Conservation (phyloP, 2,888 invertebrate species). For the Cerastis rubricosa region DNA sequence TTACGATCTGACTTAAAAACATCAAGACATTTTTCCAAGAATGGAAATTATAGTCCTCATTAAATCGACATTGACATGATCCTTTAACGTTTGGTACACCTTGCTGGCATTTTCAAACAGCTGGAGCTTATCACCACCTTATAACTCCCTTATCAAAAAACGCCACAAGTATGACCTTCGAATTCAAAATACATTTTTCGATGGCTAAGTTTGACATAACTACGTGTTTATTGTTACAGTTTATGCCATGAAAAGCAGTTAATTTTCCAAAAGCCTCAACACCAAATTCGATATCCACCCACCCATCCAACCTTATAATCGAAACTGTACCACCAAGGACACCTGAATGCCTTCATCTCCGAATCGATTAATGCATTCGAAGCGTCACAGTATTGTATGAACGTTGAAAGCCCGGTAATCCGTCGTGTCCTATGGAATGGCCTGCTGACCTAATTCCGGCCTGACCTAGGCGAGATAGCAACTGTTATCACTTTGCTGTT, state of each 20-base stretch:
- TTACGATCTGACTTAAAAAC: neutral
- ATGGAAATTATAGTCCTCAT: neutral
- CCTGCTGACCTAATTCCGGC: slow-evolving; percentile 58
- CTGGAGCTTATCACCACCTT: neutral
- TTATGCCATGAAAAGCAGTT: neutral
- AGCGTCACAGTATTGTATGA: slow-evolving; percentile 42
- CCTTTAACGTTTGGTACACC: neutral
- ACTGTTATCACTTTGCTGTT: slow-evolving; percentile 48
- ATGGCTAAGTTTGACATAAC: neutral
- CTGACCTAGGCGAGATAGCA: slow-evolving; percentile 55
- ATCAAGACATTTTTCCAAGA: neutral
- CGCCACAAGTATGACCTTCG: neutral
- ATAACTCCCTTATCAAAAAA: neutral
- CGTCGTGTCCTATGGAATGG: slow-evolving; percentile 42
- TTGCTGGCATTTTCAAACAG: neutral
- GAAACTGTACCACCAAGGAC: slow-evolving; percentile 14
- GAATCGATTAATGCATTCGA: slow-evolving; percentile 42
- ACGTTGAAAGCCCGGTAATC: slow-evolving; percentile 34
- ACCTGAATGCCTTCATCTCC: slow-evolving; percentile 32
- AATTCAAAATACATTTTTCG: neutral
- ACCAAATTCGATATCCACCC: neutral
- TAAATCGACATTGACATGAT: neutral
- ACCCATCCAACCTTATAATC: neutral
- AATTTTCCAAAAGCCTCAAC: neutral
- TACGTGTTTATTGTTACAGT: neutral